Base-by-base conservation (phyloP, 2,888 invertebrate genomes). In the Hesperia comma region DNA sequence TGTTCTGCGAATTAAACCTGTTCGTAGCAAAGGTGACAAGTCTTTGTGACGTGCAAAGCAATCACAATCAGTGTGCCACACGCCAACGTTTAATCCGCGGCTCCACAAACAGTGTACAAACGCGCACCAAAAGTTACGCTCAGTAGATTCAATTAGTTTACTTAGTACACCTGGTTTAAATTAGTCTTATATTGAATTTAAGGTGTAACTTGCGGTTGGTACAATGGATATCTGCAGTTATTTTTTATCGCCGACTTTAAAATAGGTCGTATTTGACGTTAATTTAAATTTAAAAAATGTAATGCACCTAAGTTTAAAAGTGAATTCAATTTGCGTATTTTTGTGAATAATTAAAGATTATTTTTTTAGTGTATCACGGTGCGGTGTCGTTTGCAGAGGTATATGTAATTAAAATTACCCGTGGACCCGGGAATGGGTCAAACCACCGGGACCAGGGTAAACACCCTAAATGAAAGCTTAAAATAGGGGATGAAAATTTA, bases 121-220 rank as follows among this genome's bases (percentile, higher is more conserved):
- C 49, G 56, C 43, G 26, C 49, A 53, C 40, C 19, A 61, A 53
- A 61, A 53, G 54, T 40, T 54, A 33, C 33, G 63, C 56, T 63
- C 63, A 57, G 57, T 51, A 49, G 32, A 56, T 55, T 63, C 49
- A 63, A 63, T 63, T 63, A 57, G 63, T 57, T 63, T 63, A 41
- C 63, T 63, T 15, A 57, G 43, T 21, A 56, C 55, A 57, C 63
- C 37, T 49, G 61, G 33, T 14, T n/a, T 49, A 37, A 55, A 63
- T 63, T 51, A 40, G 57, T 49, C 32, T 40, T 21, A 49, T 15
- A 49, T 49, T 57, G 55, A 37, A 51, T 57, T 63, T 56, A 46
- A 63, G 40, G 63, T 40, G 46, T 2, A 49, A 21, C 32, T 63
- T 49, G 40, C 49, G 21, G 51, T 19, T 6, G 19, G n/a, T 49